Conservation (phyloP, 2,113 vertebrate genomes). For the Semicossyphus pulcher region DNA sequence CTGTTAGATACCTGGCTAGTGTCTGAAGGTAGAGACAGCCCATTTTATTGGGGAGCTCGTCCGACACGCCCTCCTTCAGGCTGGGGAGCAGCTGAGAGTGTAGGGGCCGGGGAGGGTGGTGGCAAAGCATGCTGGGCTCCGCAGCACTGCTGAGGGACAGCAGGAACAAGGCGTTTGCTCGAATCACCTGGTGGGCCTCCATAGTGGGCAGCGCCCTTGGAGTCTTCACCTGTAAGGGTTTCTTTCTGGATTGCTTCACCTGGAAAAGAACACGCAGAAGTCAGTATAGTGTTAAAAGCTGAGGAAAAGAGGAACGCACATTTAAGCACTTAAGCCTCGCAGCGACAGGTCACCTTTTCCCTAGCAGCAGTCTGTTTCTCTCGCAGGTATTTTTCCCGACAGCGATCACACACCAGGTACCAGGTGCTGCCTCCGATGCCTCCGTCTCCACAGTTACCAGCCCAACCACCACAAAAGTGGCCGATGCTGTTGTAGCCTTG, state of each 20-base stretch:
- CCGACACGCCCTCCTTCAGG: slow-evolving; percentile 96
- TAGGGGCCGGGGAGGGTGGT: slow-evolving; percentile 92
- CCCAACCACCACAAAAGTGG: slow-evolving; percentile 99
- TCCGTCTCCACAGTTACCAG: slow-evolving; percentile 97
- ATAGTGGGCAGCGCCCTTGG: slow-evolving; percentile 96
- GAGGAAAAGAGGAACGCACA: neutral
- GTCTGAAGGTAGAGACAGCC: slow-evolving; percentile 98
- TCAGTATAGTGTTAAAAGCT: neutral
- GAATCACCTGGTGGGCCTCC: slow-evolving; percentile 99
- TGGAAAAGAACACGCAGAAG: slow-evolving; percentile 55
- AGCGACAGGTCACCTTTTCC: slow-evolving; percentile 89
- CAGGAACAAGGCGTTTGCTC: slow-evolving; percentile 95
- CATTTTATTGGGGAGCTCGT: slow-evolving; percentile 96
- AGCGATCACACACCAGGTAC: slow-evolving; percentile 98
- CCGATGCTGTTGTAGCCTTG: slow-evolving; percentile 99
- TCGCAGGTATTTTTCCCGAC: slow-evolving; percentile 96
- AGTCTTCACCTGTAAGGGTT: slow-evolving; percentile 96
- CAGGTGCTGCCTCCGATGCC: slow-evolving; percentile 99
- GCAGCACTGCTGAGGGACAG: slow-evolving; percentile 97
- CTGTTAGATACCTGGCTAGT: slow-evolving; percentile 86
- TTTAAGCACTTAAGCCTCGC: neutral
- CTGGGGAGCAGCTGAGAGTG: slow-evolving; percentile 94
- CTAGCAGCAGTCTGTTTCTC: slow-evolving; percentile 97
- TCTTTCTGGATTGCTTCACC: slow-evolving; percentile 97
- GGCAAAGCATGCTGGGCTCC: slow-evolving; percentile 94